Base-by-base conservation (phyloP, 2,797 vertebrate genomes). In the Eospalax fontanierii region DNA sequence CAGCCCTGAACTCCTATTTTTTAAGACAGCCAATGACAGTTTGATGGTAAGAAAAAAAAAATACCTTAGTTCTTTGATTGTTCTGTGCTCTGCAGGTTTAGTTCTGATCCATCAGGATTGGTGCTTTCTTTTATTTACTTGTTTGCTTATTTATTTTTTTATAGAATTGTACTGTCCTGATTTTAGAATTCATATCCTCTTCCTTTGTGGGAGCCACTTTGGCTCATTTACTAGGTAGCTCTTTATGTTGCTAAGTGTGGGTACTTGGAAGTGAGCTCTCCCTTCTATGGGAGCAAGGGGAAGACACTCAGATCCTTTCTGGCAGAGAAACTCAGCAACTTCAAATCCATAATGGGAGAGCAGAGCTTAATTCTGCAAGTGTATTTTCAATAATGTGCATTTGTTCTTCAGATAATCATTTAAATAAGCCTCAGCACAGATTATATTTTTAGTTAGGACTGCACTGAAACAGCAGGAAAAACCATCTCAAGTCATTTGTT, bases 371-470 rank as follows among this genome's bases (percentile, higher is more conserved):
- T 15, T 70, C n/a, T n/a, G 4, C 46, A 88, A 85, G 22, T 78
- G 18, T 75, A 87, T 96, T 94, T 66, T 90, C 88, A 94, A 26
- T 38, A 38, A 35, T 50, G 7, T 50, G 26, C 59, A 30, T 80
- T 94, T 91, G 43, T 63, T 96, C 65, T 76, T 87, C 66, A 92
- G 88, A 66, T 38, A n/a, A 33, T 76, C 74, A 50, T 91, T 91
- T 88, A 92, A 82, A 40, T 91, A 82, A 65, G 85, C 21, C n/a
- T 93, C 50, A 6, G 43, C 57, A 40, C 50, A 73, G 75, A 46
- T 80, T 68, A 30, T 78, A 43, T 90, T 82, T 35, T 86, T 87
- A 83, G 54, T 73, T 93, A 82, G 19, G 16, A 59, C 87, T 86
- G 59, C 21, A 59, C 57, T 95, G 87, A 89, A 85, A 43, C 68